Percentiles rank a stretch among this genome's conserved stretches.
These are phyloP conservation scores for Oenanthe oenanthe DNA, from an alignment of 2,113 vertebrate genomes.

Conservation along the genomic window DNA sequence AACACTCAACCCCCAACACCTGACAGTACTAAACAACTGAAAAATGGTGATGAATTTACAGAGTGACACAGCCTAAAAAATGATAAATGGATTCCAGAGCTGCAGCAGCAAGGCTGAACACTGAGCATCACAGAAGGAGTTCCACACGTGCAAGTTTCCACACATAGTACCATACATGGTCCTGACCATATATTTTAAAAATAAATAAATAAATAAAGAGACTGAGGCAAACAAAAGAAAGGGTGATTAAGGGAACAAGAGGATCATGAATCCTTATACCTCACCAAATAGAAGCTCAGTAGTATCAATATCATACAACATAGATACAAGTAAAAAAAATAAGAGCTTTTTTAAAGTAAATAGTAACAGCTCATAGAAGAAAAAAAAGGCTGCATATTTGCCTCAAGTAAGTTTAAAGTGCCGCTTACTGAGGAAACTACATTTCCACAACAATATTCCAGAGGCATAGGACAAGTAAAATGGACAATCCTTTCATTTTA, in stretches of 20 bases:
- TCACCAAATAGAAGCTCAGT: not conserved
- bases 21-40: not conserved
- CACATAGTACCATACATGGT: not conserved
- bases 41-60: not conserved
- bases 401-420: not conserved
- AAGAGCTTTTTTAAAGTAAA: not conserved
- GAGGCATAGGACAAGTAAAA: not conserved
- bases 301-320: not conserved
- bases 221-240: not conserved
- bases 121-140: fast-evolving
- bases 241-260: not conserved
- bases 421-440: not conserved
- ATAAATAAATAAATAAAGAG: not conserved
- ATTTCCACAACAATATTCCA: not conserved
- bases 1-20: too few species aligned
- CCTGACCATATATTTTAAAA: not conserved
- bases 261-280: not conserved
- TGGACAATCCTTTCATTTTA: not conserved
- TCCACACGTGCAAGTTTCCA: not conserved
- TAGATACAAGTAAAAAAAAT: not conserved
- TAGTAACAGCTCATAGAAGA: not conserved
- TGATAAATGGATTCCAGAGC: not conserved
- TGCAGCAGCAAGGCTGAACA: not conserved
- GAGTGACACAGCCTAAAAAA: not conserved
- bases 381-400: not conserved